Base-by-base conservation (phyloP, 2,888 invertebrate species). In the Agrotis puta region DNA sequence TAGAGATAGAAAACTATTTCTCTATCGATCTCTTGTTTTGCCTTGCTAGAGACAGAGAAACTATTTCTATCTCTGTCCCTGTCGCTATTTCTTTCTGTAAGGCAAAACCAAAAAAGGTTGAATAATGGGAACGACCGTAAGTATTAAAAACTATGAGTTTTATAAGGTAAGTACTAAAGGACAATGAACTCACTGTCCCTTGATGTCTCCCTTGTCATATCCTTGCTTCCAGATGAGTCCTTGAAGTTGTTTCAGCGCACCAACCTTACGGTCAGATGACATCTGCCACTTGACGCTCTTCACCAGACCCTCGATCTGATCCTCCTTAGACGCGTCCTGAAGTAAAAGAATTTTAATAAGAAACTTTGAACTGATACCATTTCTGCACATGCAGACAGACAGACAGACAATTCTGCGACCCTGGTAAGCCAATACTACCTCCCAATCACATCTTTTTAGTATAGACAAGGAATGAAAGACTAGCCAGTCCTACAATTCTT, bases 171-270 rank as follows among this genome's bases (percentile, higher is more conserved):
- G 24, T 4, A 24, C 7, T 24, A 27, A 27, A 27, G 54, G 0
- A 39, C 13, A 62, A 58, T 47, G 56, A 74, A 98, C 99, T 97
- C 95, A 99, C 99, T 99, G 99, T 91, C 98, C 98, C 91, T 98
- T 98, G 4, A 99, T 93, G 48, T 97, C 96, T 48, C 98, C 98
- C 66, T 96, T 96, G 83, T 97, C 97, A 90, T 98, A 99, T 5
- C 98, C 99, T 84, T 97, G 97, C 87, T 97, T 97, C 98, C 98
- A 99, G 86, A 99, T 98, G 77, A 98, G 97, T 0, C 99, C 99
- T 92, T 99, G 99, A n/a, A 99, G 95, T 63, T 97, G 97, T 92
- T 99, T 99, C 76, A 99, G 95, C 7, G 98, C 97, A 7, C 97
- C 97, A 48, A 97, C 97, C 92, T 99, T 98, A 74, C 98, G 97